Base-by-base conservation (phyloP, 2,797 vertebrate species). In the Mus spretus region DNA sequence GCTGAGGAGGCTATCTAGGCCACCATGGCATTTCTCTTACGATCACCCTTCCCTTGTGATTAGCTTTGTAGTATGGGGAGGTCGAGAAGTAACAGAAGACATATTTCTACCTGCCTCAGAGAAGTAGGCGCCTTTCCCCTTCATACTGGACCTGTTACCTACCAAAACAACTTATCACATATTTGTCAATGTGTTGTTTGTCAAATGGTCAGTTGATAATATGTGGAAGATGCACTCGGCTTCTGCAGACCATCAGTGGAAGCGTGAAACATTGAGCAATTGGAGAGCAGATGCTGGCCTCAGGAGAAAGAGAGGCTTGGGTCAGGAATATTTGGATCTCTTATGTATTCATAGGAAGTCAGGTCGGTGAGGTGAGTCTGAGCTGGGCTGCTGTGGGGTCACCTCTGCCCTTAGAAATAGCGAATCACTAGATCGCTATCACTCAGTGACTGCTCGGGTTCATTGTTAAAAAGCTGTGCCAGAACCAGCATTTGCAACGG, bases 191-290 rank as follows among this genome's bases (percentile, higher is more conserved):
- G 20, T 37, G 40, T 22, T 5, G 13, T 26, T 13, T 44, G 40
- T 26, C 40, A 44, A 5, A 6, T 82, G 88, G 95, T 92, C 44
- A 53, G n/a, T 82, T 88, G 95, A 90, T 47, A 96, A 17, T 67
- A 26, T 37, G 47, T 34, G n/a, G 17, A 90, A 92, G 74, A 88
- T 40, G 93, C 44, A 15, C 4, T 77, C 65, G 55, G 47, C 24
- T 72, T 31, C 8, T 37, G 70, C 6, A 59, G 59, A 15, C 53
- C 34, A 47, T 44, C 26, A 31, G 12, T 44, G 24, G 85, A 91
- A 63, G 44, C 85, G 15, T 15, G 34, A 88, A 90, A 83, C 2
- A 0, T 47, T 37, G 1, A 14, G n/a, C 14, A 50, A 3, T 14
- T 53, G 15, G 65, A 84, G 47, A 57, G 61, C 37, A 20, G 2